Conservation (phyloP, 2,113 vertebrate species). For the Macheiramphus alcinus region DNA sequence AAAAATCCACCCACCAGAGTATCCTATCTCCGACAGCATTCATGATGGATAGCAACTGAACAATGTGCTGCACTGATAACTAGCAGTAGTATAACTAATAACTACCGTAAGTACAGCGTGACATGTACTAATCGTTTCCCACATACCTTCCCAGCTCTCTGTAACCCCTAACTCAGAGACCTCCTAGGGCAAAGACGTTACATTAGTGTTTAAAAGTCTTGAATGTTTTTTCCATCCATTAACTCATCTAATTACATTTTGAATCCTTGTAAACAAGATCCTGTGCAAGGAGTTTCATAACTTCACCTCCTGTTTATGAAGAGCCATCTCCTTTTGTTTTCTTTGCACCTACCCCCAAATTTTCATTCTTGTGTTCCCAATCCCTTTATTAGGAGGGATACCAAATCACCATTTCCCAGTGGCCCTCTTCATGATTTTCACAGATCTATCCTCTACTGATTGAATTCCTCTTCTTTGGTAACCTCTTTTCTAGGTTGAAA, state of each 20-base stretch:
- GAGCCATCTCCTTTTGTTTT: background rate
- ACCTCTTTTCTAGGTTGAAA: background rate
- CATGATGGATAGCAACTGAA: background rate
- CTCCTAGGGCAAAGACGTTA: background rate
- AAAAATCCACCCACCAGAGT: background rate
- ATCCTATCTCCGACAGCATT: background rate
- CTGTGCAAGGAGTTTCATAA: background rate
- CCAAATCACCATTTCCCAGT: background rate
- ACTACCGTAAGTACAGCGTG: background rate
- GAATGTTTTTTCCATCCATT: background rate
- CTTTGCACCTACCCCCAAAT: background rate
- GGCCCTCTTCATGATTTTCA: background rate
- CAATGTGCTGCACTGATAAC: background rate
- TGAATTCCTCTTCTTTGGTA: background rate
- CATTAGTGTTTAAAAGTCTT: background rate
- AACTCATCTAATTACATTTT: background rate
- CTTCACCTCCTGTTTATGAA: background rate
- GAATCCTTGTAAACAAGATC: background rate
- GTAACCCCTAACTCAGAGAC: background rate
- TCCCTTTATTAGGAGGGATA: background rate
- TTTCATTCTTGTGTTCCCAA: too few relatives aligned
- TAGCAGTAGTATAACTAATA: background rate
- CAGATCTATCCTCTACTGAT: background rate
- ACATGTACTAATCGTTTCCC: background rate
- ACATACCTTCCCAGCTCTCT: background rate